These are phyloP conservation scores for Epiblema foenella DNA, from an alignment of 2,888 invertebrate genomes.

Conservation along the genomic window DNA sequence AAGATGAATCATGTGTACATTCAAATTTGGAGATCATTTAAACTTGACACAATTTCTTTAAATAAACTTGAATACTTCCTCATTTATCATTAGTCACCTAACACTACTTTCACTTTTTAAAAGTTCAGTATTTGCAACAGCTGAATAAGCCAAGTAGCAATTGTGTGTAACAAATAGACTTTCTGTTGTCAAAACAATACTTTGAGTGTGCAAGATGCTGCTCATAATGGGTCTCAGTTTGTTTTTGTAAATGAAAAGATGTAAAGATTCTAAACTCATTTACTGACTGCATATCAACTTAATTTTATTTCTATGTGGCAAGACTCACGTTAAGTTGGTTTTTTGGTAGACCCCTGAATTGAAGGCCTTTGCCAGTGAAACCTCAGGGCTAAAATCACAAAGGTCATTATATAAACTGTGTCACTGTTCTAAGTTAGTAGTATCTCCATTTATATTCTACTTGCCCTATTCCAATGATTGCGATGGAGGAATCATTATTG, in stretches of 20 bases:
- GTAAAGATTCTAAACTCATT: too few relatives aligned
- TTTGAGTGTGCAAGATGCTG: not conserved
- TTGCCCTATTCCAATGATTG: not conserved
- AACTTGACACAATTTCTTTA: not conserved
- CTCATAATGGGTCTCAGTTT: not conserved
- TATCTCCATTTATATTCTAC: too few relatives aligned
- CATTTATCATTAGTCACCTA: slow-evolving; percentile 8
- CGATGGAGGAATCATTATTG: not conserved
- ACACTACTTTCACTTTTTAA: slow-evolving; percentile 33
- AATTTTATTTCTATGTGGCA: too few relatives aligned
- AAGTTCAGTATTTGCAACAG: slow-evolving; percentile 3
- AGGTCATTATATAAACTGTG: too few relatives aligned
- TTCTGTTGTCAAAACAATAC: not conserved
- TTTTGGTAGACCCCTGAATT: not conserved
- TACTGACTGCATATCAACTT: too few relatives aligned
- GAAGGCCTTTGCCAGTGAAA: not conserved
- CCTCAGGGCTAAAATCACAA: not conserved
- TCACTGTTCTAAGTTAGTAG: not conserved
- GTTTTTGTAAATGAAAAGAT: not conserved
- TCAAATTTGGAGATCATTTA: not conserved
- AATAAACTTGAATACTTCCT: not conserved
- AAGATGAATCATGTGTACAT: too few relatives aligned
- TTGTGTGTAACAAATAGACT: not conserved
- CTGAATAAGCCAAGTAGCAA: not conserved
- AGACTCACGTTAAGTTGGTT: not conserved